Base-by-base conservation (phyloP, 2,888 invertebrate genomes). In the Cosmia pyralina region DNA sequence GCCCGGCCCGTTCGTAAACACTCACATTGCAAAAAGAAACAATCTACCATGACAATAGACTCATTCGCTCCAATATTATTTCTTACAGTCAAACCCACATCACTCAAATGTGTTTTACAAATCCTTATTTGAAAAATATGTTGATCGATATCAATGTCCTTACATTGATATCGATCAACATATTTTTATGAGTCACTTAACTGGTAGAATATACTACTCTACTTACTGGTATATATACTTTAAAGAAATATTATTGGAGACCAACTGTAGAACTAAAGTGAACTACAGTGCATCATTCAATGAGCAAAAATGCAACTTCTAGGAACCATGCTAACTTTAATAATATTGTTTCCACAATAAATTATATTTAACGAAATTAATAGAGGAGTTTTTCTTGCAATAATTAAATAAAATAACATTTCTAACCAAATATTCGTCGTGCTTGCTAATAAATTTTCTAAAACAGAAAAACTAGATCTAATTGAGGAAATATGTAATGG, bases 11-110 rank as follows among this genome's bases (percentile, higher is more conserved):
- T 92, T 94, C 92, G 86, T 91, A 86, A 91, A 95, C 94, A 93
- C 92, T 94, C 90, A 95, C 92, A 94, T 93, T 92, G 93, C 95
- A 94, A 95, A n/a, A 96, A 96, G 95, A 94, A 93, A 95, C 96
- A 96, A 95, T 96, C 95, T 96, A 96, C 95, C 96, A 96, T 96
- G 96, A 96, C 96, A 95, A 95, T 96, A 96, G 96, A 96, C 92
- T 92, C 87, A 88, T 90, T 90, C 87, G 91, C 95, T 95, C 96
- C 96, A 96, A 95, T 95, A 95, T 89, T 95, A 95, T 95, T 95
- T 90, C 93, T 92, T 90, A 74, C n/a, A 64, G 80, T 72, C 76
- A 81, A 75, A 72, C 74, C 71, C 72, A 68, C 55, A 55, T 75
- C 62, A 57, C 52, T 84, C n/a, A 55, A 58, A 71, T 69, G 38